These are phyloP conservation scores for Temnothorax nylanderi DNA, from an alignment of 1,140 invertebrate genomes.

Conservation along the genomic window DNA sequence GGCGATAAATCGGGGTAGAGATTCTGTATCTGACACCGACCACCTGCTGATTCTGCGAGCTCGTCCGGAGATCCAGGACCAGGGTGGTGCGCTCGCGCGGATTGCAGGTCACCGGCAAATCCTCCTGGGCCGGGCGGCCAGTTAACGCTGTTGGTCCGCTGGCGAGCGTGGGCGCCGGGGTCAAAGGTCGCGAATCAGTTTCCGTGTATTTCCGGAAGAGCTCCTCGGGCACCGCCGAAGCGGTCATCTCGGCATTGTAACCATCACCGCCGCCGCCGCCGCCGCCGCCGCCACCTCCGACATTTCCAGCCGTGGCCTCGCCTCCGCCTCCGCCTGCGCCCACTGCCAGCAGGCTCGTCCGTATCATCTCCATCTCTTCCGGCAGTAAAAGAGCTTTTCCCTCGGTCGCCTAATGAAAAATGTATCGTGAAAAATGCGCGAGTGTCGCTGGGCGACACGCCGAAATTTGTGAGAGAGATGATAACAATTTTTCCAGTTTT, in stretches of 20 bases:
- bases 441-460: neutral
- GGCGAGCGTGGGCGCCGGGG: constrained; percentile 90
- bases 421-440: neutral
- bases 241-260: constrained; percentile 59
- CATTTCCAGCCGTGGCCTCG: constrained; percentile 42
- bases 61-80: constrained; percentile 83
- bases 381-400: constrained; percentile 84
- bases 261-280: constrained; percentile 7
- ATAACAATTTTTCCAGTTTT: neutral
- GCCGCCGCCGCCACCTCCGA: neutral
- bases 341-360: constrained; percentile 80
- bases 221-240: constrained; percentile 86
- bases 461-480: neutral
- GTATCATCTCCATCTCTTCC: constrained; percentile 86
- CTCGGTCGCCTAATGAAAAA: constrained; percentile 81
- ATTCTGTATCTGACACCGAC: constrained; percentile 3
- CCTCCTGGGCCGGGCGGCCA: constrained; percentile 51
- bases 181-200: constrained; percentile 91
- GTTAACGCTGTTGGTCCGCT: constrained; percentile 84
- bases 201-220: constrained; percentile 90
- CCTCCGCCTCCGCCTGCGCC: constrained; percentile 59
- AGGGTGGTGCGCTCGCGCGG: constrained; percentile 80
- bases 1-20: neutral
- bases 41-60: constrained; percentile 70
- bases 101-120: constrained; percentile 60